Evolutionary conservation across 2,113 vertebrate species (phyloP).

Genomic region (Coracopsis vasa): DNA sequence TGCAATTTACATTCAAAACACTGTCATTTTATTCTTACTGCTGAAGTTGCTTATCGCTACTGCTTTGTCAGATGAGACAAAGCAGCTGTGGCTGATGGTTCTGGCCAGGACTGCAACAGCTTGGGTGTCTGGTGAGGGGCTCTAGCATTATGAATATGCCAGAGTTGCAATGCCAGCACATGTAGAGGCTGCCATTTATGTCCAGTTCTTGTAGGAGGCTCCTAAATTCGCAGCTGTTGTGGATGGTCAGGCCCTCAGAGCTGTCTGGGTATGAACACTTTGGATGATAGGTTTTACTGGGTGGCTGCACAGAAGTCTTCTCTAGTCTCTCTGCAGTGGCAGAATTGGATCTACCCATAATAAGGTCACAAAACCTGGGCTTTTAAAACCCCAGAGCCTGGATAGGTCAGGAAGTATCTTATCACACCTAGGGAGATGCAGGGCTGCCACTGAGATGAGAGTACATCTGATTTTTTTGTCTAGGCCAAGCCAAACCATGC

Average conservation of each 20-base stretch:
- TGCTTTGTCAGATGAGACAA: neutral
- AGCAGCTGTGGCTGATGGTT: neutral
- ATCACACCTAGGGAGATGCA: neutral
- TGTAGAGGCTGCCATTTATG: neutral
- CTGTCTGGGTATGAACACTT: neutral
- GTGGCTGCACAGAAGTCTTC: neutral
- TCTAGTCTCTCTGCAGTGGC: neutral
- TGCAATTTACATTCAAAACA: neutral
- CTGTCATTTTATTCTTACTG: neutral
- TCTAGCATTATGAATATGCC: neutral
- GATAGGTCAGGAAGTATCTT: neutral
- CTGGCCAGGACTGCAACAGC: neutral
- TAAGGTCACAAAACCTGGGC: neutral
- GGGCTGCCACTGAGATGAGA: neutral
- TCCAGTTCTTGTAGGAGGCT: neutral
- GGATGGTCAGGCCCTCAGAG: accelerated
- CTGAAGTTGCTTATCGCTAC: neutral
- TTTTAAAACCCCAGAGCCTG: neutral
- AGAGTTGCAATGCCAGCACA: neutral
- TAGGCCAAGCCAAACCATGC: neutral
- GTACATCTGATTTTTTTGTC: neutral
- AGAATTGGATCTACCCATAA: neutral
- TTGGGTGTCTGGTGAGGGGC: neutral
- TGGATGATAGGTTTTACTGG: neutral
- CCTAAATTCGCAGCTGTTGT: neutral